Evolutionary conservation across 37 sponge, comb jelly and placozoan species (phyloP), one percentile per base, ranked within the genome.

Genomic region (Bolinopsis microptera): DNA sequence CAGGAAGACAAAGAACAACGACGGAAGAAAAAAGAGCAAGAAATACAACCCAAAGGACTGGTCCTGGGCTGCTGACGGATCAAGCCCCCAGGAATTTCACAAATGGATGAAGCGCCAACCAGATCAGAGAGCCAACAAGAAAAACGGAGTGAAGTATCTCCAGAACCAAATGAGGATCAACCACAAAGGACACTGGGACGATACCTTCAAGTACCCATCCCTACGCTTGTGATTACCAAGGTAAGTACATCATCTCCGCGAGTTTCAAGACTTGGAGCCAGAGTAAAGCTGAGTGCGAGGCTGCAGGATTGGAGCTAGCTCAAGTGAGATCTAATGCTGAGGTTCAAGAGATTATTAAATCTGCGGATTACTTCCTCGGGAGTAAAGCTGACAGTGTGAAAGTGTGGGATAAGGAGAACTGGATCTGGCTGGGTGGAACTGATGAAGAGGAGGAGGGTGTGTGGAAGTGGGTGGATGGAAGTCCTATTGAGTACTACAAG

Each of bases 181-280:
- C 83, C 83, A 80, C 23, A 27, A 80, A 9, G 83, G 83, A 24
- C 23, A 18, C 28, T 80, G 83, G 83, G 83, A 80, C 36, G 83
- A 80, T 27, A 80, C 83, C 35, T 80, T 80, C 38, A 22, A 80
- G 22, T 5, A 35, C 38, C 37, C 83, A 80, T 35, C 83, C 83
- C 38, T 80, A 80, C 83, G 83, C 83, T 8, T 80, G 83, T 31
- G 83, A 80, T 23, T 80, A 80, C 38, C 83, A 80, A 23, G 83
- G 83, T 0, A 80, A n/a, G n/a, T n/a, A n/a, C n/a, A n/a, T n/a
- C n/a, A n/a, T n/a, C n/a, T n/a, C n/a, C n/a, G n/a, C n/a, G 35
- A 80, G 38, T 3, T 38, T 24, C 35, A 80, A 80, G 27, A 27
- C 83, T 35, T 80, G 83, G 83, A 32, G 38, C 23, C 38, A 80